These are phyloP conservation scores for Sorex fumeus DNA, from an alignment of 2,113 vertebrate species.

Conservation along the genomic window DNA sequence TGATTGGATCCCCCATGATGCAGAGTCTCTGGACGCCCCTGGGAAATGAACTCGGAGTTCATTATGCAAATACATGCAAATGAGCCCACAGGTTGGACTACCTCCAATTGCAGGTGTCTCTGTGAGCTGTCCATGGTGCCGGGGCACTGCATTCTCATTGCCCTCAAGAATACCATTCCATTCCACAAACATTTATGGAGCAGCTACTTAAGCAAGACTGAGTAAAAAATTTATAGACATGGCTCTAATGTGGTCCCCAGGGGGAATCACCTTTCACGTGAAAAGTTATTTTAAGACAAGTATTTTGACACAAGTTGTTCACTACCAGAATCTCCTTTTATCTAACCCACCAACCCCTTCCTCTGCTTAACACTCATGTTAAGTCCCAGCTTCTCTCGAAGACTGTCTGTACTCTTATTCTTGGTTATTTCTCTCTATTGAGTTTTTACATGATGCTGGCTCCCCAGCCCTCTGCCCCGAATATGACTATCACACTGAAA, in stretches of 20 bases:
- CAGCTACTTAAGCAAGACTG: slow-evolving; percentile 59
- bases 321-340: slow-evolving; percentile 62
- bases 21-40: slow-evolving; percentile 72
- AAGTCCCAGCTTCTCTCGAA: slow-evolving; percentile 64
- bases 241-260: slow-evolving; percentile 20
- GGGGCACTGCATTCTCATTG: slow-evolving; percentile 62
- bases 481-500: slow-evolving; percentile 65
- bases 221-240: slow-evolving; percentile 31
- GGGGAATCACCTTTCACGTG: slow-evolving; percentile 47
- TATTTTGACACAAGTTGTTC: slow-evolving; percentile 62
- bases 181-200: slow-evolving; percentile 71
- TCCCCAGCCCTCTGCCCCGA: slow-evolving; percentile 1
- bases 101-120: slow-evolving; percentile 84
- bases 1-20: slow-evolving; percentile 78
- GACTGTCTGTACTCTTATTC: slow-evolving; percentile 77
- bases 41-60: slow-evolving; percentile 79
- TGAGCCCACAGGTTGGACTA: slow-evolving; percentile 75
- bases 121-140: slow-evolving; percentile 78
- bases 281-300: slow-evolving; percentile 54
- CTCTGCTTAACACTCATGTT: slow-evolving; percentile 44
- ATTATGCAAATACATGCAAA: slow-evolving; percentile 83
- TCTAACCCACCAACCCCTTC: slow-evolving; percentile 33
- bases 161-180: slow-evolving; percentile 70
- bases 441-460: slow-evolving; percentile 61
- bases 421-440: slow-evolving; percentile 69